Conservation (phyloP, 1,140 invertebrate species). For the Notospermus geniculatus region DNA sequence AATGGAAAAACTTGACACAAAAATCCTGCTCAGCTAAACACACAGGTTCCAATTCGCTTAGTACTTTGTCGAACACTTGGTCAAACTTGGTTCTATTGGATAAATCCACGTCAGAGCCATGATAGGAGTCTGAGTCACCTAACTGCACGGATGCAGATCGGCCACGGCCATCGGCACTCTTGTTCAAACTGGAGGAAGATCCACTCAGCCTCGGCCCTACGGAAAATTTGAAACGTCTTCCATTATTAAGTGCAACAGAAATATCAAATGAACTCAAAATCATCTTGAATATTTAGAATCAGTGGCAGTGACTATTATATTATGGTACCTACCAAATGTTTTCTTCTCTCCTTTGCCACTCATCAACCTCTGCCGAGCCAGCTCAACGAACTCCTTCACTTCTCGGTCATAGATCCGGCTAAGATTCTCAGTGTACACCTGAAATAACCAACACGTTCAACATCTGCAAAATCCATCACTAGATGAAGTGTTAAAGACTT, state of each 20-base stretch:
- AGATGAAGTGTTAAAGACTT: not conserved
- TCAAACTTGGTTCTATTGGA: slow-evolving; percentile 65
- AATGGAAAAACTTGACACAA: slow-evolving; percentile 88
- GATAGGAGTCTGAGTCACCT: slow-evolving; percentile 60
- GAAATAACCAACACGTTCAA: slow-evolving; percentile 11
- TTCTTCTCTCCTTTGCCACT: slow-evolving; percentile 37
- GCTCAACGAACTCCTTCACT: slow-evolving; percentile 75
- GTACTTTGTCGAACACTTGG: slow-evolving; percentile 71
- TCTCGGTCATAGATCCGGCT: slow-evolving; percentile 83
- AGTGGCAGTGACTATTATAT: not conserved
- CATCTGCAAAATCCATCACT: not conserved
- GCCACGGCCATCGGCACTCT: slow-evolving; percentile 39
- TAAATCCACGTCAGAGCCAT: slow-evolving; percentile 60
- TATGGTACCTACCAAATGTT: slow-evolving; percentile 29
- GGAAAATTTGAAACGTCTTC: too few relatives aligned
- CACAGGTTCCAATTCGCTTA: slow-evolving; percentile 85
- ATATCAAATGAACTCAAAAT: not conserved
- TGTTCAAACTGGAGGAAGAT: slow-evolving; percentile 46
- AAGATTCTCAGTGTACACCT: slow-evolving; percentile 74
- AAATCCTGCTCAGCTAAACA: slow-evolving; percentile 95
- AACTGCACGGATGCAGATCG: slow-evolving; percentile 59
- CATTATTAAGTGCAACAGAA: too few relatives aligned
- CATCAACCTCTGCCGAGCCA: slow-evolving; percentile 62
- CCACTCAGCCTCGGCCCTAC: slow-evolving; percentile 46
- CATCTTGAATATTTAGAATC: not conserved